Conservation (phyloP, 1,140 invertebrate genomes). For the Apis cerana region DNA sequence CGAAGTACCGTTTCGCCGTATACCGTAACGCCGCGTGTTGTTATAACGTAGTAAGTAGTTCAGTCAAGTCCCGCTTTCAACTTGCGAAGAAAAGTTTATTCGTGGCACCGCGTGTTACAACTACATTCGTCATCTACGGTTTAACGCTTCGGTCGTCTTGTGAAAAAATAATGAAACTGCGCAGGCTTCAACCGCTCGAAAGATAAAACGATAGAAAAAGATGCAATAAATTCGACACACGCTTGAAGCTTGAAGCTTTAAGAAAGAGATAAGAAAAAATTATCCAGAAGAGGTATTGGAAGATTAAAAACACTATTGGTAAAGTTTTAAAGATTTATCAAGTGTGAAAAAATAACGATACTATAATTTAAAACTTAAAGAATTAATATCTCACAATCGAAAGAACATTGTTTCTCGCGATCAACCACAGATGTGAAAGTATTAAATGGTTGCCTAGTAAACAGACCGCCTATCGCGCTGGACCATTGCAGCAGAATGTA, state of each 20-base stretch:
- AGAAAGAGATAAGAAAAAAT: not conserved
- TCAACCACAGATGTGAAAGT: constrained; percentile 5
- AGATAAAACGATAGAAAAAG: not conserved
- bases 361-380: too few relatives aligned
- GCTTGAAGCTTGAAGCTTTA: not conserved
- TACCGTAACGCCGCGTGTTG: constrained; percentile 39
- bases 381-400: constrained; percentile 7
- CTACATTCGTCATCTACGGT: constrained; percentile 18
- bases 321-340: not conserved
- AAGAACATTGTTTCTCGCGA: constrained; percentile 1
- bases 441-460: constrained; percentile 36
- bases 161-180: constrained; percentile 19
- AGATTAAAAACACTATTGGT: not conserved
- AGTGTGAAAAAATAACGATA: not conserved
- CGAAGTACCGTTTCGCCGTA: constrained; percentile 44
- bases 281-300: not conserved
- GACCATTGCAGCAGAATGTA: constrained; percentile 16
- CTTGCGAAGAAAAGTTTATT: constrained; percentile 32
- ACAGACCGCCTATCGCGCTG: constrained; percentile 24
- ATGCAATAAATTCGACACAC: not conserved
- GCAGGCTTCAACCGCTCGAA: not conserved
- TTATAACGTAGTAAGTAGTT: constrained; percentile 41
- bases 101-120: not conserved
- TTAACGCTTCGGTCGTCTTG: constrained; percentile 24
- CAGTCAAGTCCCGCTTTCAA: constrained; percentile 42